These are phyloP conservation scores for Pterophyllum scalare DNA, from an alignment of 2,113 vertebrate genomes.

Conservation along the genomic window DNA sequence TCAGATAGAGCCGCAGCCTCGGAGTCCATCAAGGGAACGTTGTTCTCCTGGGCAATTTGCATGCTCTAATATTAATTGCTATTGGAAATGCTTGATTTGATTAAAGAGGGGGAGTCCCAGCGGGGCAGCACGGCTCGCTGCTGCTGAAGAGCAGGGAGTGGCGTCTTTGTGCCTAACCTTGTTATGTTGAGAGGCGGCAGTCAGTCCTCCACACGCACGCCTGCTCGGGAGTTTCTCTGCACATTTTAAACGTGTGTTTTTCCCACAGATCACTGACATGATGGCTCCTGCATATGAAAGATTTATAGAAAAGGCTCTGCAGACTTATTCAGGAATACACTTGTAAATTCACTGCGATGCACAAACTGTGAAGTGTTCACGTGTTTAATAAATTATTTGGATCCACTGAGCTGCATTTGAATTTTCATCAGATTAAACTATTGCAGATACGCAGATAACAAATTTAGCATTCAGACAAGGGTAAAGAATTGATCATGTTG, in stretches of 20 bases:
- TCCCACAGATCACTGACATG: neutral
- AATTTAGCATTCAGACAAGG: conserved; percentile 38
- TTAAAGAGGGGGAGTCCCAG: conserved; percentile 47
- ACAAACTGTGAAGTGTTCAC: neutral
- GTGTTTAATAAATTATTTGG: conserved; percentile 8
- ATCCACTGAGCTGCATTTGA: neutral
- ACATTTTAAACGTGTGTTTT: neutral
- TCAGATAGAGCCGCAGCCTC: neutral
- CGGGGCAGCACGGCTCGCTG: neutral
- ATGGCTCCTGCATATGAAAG: neutral
- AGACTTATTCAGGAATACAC: neutral
- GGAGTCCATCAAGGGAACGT: conserved; percentile 31
- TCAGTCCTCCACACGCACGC: neutral
- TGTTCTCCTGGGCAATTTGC: conserved; percentile 51
- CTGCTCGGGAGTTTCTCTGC: conserved; percentile 12
- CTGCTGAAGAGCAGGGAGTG: conserved; percentile 25
- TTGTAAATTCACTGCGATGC: neutral
- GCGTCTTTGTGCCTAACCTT: conserved; percentile 46
- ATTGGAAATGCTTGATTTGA: conserved; percentile 66
- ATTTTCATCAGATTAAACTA: conserved; percentile 7
- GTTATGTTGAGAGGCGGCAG: conserved; percentile 35
- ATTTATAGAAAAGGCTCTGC: neutral
- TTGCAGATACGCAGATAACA: neutral
- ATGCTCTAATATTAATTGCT: conserved; percentile 64
- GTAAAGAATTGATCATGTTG: conserved; percentile 45